These are phyloP conservation scores for Macquaria ambigua DNA, from an alignment of 2,113 vertebrate genomes.

Conservation along the genomic window DNA sequence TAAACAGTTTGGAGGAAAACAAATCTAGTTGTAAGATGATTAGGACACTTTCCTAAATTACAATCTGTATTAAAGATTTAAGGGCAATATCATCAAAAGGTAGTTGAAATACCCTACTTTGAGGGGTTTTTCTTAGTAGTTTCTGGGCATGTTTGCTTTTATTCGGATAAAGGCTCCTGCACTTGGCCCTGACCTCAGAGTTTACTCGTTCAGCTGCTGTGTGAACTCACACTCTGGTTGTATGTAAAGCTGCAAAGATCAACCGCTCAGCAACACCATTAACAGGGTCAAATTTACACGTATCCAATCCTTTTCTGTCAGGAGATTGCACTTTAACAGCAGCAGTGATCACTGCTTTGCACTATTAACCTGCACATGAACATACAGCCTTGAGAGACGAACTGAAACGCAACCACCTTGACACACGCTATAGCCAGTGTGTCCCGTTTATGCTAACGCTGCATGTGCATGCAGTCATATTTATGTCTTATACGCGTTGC, in stretches of 20 bases:
- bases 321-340: constrained; percentile 29
- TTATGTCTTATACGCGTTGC: neutral
- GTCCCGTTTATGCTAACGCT: neutral
- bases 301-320: neutral
- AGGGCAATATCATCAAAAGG: neutral
- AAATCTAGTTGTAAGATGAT: neutral
- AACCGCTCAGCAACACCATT: constrained; percentile 51
- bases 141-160: neutral
- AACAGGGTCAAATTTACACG: constrained; percentile 48
- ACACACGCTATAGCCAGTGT: neutral
- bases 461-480: neutral
- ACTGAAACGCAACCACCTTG: neutral
- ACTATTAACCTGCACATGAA: constrained; percentile 37
- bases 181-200: constrained; percentile 20
- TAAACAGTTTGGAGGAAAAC: neutral
- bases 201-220: constrained; percentile 15
- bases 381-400: constrained; percentile 15
- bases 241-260: constrained; percentile 68
- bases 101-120: too few species aligned
- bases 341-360: neutral
- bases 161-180: neutral
- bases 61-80: too few species aligned
- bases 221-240: constrained; percentile 52
- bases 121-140: too few species aligned
- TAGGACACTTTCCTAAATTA: neutral